Percentiles rank a stretch among this genome's conserved stretches.
phyloP scores from a whole-genome alignment of 2,797 vertebrate species.

The Hafferia zeledoni region DNA sequence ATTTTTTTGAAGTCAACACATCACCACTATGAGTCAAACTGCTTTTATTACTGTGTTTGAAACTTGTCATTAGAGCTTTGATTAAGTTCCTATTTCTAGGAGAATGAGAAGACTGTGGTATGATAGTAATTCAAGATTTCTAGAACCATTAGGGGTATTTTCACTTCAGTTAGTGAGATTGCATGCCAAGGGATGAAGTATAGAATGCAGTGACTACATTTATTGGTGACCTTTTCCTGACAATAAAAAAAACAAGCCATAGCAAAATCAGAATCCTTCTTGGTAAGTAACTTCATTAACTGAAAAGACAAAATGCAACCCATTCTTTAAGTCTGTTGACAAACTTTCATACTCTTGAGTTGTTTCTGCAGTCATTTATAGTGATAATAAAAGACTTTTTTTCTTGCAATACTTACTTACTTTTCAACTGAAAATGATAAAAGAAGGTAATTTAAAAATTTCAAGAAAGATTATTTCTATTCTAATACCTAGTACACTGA shows the following conservation, averaged over 20 bases:
- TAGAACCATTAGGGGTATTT: not conserved
- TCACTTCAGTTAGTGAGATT: not conserved
- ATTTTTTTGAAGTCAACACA: slow-evolving; percentile 4
- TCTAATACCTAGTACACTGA: not conserved
- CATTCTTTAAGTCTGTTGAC: not conserved
- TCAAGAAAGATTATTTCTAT: not conserved
- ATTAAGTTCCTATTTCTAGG: slow-evolving; percentile 5
- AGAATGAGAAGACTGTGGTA: not conserved
- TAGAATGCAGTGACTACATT: not conserved
- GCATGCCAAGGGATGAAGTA: not conserved
- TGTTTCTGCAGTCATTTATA: not conserved
- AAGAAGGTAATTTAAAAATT: not conserved
- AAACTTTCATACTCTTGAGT: not conserved
- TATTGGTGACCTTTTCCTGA: not conserved
- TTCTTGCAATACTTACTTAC: not conserved
- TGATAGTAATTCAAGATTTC: slow-evolving; percentile 4
- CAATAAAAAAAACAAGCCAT: not conserved
- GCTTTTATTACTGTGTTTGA: slow-evolving; percentile 15
- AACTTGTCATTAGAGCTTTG: slow-evolving; percentile 28
- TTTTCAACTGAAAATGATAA: not conserved
- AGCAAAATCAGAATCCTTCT: not conserved
- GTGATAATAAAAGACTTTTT: not conserved
- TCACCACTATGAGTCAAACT: not conserved
- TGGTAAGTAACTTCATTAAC: not conserved
- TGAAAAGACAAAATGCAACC: not conserved